Evolutionary conservation across 2,797 vertebrate species (phyloP).

Genomic region (Lepilemur septentrionalis): DNA sequence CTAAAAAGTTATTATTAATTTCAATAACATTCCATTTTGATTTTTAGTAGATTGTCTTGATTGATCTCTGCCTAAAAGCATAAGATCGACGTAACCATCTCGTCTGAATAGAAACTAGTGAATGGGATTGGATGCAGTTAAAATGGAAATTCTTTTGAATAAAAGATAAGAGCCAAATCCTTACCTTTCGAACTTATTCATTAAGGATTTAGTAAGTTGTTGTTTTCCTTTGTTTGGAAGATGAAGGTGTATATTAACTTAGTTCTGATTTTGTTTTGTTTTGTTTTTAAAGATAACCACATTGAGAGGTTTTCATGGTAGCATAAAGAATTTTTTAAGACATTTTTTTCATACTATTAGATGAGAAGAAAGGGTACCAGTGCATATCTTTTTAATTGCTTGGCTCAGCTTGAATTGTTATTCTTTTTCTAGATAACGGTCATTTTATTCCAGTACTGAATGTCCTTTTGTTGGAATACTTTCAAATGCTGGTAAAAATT

Average conservation of each 20-base stretch:
- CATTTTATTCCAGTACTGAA: slow-evolving; percentile 81
- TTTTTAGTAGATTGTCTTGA: slow-evolving; percentile 62
- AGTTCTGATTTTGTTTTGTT: background rate
- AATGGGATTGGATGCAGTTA: slow-evolving; percentile 47
- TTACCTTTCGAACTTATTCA: slow-evolving; percentile 34
- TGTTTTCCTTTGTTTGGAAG: slow-evolving; percentile 45
- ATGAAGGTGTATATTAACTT: background rate
- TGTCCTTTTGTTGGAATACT: slow-evolving; percentile 74
- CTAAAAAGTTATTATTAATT: slow-evolving; percentile 68
- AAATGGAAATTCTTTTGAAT: slow-evolving; percentile 54
- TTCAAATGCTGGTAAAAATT: slow-evolving; percentile 82
- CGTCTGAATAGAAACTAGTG: slow-evolving; percentile 5
- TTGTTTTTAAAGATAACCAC: slow-evolving; percentile 33
- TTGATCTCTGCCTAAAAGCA: slow-evolving; percentile 59
- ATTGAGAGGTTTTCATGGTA: slow-evolving; percentile 10
- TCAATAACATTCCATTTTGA: slow-evolving; percentile 59
- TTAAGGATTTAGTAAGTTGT: background rate
- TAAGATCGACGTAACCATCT: slow-evolving; percentile 30
- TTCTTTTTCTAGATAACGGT: slow-evolving; percentile 80
- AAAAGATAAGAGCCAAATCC: slow-evolving; percentile 33
- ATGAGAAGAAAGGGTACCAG: slow-evolving; percentile 81
- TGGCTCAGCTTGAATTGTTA: slow-evolving; percentile 78
- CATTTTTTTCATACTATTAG: slow-evolving; percentile 36
- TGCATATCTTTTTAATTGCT: slow-evolving; percentile 93
- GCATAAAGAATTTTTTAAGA: slow-evolving; percentile 51